Evolutionary conservation across 2,888 invertebrate genomes (phyloP), one percentile per base, ranked within the genome.

Genomic region (Agrotis segetum): DNA sequence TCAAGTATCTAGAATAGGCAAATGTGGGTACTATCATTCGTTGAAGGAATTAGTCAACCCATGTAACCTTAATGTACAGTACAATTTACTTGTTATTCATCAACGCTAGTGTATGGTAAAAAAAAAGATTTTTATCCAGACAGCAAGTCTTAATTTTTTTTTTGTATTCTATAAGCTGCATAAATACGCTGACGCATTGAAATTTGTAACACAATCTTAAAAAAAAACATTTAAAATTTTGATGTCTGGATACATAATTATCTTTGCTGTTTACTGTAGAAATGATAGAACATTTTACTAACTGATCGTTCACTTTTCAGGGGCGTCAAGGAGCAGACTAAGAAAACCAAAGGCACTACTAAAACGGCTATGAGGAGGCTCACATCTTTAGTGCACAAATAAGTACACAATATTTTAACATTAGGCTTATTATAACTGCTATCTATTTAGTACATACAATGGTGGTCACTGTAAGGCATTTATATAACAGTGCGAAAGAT

Each of bases 301-400:
- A 78, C 16, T 29, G 4, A 62, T 78, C 59, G 47, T 72, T 40
- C 46, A 58, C 6, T 68, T 93, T 92, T 29, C 93, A 96, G 96
- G 85, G 96, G 96, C 63, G 95, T 96, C 65, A 96, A 96, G 83
- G 96, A 96, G 85, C 96, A 96, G 87, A 92, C 93, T 61, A 96
- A 95, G 90, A 95, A 95, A 89, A 94, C 94, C 88, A 96, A 96
- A 92, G 95, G 94, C 85, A 88, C 91, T 78, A 82, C 90, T 63
- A 96, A 96, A 88, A 88, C 95, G 34, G 95, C 92, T 58, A 93
- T 95, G 80, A 91, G 90, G 88, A 91, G 95, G 89, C 93, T 96
- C 83, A 91, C 96, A 76, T 93, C 96, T 66, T 88, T 96, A 85
- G 95, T 95, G 89, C 91, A 94, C 91, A 96, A 96, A 92, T 95